These are phyloP conservation scores for Threskiornis aethiopicus DNA, from an alignment of 2,797 vertebrate species.

Conservation along the genomic window DNA sequence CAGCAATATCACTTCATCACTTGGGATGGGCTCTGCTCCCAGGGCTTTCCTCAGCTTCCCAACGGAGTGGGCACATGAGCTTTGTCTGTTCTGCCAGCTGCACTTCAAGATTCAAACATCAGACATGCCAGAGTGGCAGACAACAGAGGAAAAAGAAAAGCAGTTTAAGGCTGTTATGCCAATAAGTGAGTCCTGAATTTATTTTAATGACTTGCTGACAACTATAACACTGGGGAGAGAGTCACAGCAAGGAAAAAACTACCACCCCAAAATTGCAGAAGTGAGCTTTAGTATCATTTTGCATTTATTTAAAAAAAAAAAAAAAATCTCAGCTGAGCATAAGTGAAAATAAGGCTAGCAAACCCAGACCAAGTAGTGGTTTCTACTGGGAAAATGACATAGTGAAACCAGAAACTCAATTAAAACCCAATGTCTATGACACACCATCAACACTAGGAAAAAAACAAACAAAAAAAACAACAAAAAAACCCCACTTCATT, in stretches of 20 bases:
- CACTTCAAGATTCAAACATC: background rate
- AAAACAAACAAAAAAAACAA: too few species aligned
- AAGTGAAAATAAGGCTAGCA: background rate
- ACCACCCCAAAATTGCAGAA: background rate
- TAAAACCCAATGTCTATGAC: accelerated
- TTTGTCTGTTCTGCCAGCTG: background rate
- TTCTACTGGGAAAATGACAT: background rate
- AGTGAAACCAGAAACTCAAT: background rate
- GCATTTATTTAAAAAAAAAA: background rate
- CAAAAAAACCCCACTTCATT: accelerated
- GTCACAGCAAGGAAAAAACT: background rate
- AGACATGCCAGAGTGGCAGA: background rate
- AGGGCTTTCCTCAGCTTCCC: background rate
- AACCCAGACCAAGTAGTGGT: background rate
- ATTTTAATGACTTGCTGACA: background rate
- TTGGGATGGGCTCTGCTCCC: background rate
- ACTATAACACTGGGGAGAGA: background rate
- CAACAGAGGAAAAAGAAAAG: background rate
- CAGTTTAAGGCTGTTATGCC: background rate
- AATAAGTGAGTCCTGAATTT: background rate
- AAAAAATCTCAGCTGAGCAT: background rate
- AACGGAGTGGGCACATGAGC: accelerated
- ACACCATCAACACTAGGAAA: background rate
- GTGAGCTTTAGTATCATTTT: background rate
- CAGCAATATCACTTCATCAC: background rate